Conservation (phyloP, 2,888 invertebrate species). For the Platycheirus albimanus region DNA sequence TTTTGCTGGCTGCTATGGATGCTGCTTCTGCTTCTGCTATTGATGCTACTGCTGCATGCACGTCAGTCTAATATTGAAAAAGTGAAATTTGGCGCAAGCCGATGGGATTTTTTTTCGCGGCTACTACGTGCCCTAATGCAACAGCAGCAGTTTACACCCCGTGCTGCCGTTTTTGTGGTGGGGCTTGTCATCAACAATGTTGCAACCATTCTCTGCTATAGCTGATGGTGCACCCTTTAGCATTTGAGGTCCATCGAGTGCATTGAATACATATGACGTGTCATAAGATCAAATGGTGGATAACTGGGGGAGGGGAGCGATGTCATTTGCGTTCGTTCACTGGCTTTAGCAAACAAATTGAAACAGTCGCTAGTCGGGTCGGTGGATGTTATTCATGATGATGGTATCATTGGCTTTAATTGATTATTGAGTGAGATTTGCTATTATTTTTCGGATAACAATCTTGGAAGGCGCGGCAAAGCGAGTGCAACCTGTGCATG, state of each 20-base stretch:
- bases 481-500: too few species aligned
- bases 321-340: slow-evolving; percentile 44
- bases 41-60: slow-evolving; percentile 74
- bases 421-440: slow-evolving; percentile 53
- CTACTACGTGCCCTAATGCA: slow-evolving; percentile 55
- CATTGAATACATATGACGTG: slow-evolving; percentile 68
- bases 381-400: slow-evolving; percentile 39
- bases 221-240: slow-evolving; percentile 59
- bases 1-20: slow-evolving; percentile 74
- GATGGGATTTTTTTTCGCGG: slow-evolving; percentile 50
- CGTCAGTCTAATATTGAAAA: slow-evolving; percentile 69
- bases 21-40: too few species aligned
- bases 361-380: slow-evolving; percentile 1
- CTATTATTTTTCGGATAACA: slow-evolving; percentile 37
- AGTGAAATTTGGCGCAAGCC: slow-evolving; percentile 72
- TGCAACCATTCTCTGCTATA: slow-evolving; percentile 57
- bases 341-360: slow-evolving; percentile 38
- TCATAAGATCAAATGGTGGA: slow-evolving; percentile 71
- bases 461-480: slow-evolving; percentile 18
- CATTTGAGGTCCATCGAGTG: slow-evolving; percentile 61
- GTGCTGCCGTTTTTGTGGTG: slow-evolving; percentile 49
- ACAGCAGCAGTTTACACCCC: slow-evolving; percentile 64
- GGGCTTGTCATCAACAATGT: slow-evolving; percentile 69
- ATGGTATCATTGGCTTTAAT: slow-evolving; percentile 55
- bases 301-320: slow-evolving; percentile 54